These are phyloP conservation scores for Phycodurus eques DNA, from an alignment of 2,113 vertebrate genomes.

Conservation along the genomic window DNA sequence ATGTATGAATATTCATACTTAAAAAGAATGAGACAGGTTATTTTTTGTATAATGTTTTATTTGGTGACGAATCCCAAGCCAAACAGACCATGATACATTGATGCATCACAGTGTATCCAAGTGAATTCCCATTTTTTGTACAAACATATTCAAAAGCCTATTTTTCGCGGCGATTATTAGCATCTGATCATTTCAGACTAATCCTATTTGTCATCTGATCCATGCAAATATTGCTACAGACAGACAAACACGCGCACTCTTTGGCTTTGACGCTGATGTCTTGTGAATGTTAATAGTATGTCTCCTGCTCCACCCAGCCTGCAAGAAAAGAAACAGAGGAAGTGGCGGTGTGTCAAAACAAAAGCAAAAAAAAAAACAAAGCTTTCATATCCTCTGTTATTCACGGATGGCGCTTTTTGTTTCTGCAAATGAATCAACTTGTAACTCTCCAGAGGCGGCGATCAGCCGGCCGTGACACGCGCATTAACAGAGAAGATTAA, in stretches of 20 bases:
- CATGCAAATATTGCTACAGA: constrained; percentile 56
- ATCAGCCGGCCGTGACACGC: constrained; percentile 56
- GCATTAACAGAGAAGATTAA: constrained; percentile 71
- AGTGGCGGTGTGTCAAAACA: constrained; percentile 11
- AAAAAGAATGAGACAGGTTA: background rate
- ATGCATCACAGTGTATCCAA: background rate
- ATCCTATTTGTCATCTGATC: constrained; percentile 63
- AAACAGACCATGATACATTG: constrained; percentile 11
- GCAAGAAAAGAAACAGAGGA: constrained; percentile 45
- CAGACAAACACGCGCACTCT: constrained; percentile 18
- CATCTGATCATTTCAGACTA: constrained; percentile 37
- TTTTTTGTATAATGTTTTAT: background rate
- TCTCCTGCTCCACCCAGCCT: constrained; percentile 85
- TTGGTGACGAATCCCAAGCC: background rate
- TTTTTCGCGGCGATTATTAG: constrained; percentile 46
- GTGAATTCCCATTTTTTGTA: constrained; percentile 19
- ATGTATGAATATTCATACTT: background rate
- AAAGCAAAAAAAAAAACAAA: constrained; percentile 37
- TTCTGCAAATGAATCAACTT: constrained; percentile 58
- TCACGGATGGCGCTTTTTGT: constrained; percentile 51
- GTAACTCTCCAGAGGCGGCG: constrained; percentile 44
- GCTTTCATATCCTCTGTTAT: constrained; percentile 59
- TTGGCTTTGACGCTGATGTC: constrained; percentile 35
- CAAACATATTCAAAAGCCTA: constrained; percentile 48
- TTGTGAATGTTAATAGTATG: constrained; percentile 78